These are phyloP conservation scores for Nowickia ferox DNA, from an alignment of 2,888 invertebrate species.

Conservation along the genomic window DNA sequence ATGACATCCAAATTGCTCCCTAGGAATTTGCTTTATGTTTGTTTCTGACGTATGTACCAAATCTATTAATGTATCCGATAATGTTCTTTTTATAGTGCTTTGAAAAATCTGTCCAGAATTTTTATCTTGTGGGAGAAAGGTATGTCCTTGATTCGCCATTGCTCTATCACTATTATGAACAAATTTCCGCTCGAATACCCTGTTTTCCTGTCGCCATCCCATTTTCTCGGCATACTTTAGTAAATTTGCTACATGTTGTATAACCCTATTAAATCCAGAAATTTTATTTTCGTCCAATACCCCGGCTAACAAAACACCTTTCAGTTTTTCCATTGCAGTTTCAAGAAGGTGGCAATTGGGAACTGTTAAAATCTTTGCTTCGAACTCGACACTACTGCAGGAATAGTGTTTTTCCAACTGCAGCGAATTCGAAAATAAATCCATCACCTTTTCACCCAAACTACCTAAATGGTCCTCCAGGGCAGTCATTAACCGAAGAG, in stretches of 20 bases:
- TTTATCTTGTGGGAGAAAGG: slow-evolving; percentile 32
- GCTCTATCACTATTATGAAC: background rate
- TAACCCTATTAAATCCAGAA: slow-evolving; percentile 70
- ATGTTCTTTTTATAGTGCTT: slow-evolving; percentile 42
- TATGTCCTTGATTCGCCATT: slow-evolving; percentile 16
- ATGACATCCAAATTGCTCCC: slow-evolving; percentile 3
- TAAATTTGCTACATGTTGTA: slow-evolving; percentile 67
- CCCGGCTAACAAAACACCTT: slow-evolving; percentile 84
- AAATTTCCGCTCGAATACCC: slow-evolving; percentile 1
- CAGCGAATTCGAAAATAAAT: slow-evolving; percentile 82
- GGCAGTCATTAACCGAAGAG: slow-evolving; percentile 89
- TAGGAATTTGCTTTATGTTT: slow-evolving; percentile 13
- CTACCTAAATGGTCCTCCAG: slow-evolving; percentile 91
- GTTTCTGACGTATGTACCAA: slow-evolving; percentile 47
- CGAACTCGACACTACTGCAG: slow-evolving; percentile 87
- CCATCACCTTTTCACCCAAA: slow-evolving; percentile 89
- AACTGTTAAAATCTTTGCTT: slow-evolving; percentile 87
- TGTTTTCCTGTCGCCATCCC: slow-evolving; percentile 60
- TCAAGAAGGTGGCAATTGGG: slow-evolving; percentile 85
- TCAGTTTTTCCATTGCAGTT: slow-evolving; percentile 77
- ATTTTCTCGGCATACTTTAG: slow-evolving; percentile 70
- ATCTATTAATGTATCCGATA: slow-evolving; percentile 69
- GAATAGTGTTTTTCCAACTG: slow-evolving; percentile 80
- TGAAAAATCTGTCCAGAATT: background rate
- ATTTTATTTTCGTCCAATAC: slow-evolving; percentile 70